Evolutionary conservation across 2,888 invertebrate genomes (phyloP), one percentile per base, ranked within the genome.

Genomic region (Monopis laevigella): DNA sequence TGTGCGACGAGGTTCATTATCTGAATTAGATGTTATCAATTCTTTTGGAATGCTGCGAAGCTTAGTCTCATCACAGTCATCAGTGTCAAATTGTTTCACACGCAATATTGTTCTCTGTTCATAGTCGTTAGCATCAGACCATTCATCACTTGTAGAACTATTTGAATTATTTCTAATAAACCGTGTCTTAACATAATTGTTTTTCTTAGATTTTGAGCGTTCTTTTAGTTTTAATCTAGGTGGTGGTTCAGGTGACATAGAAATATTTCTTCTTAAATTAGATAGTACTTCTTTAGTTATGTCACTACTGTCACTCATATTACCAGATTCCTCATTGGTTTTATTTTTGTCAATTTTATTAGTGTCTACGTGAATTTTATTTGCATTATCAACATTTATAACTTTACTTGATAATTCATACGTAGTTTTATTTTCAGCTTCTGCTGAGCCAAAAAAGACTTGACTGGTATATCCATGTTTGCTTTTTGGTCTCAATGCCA

Each of bases 401-500:
- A n/a, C n/a, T n/a, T n/a, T n/a, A n/a, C n/a, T n/a, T n/a, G n/a
- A n/a, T n/a, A n/a, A n/a, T n/a, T n/a, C n/a, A n/a, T n/a, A n/a
- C n/a, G n/a, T n/a, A n/a, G n/a, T n/a, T 19, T 36, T 24, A n/a
- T 21, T 21, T 36, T 36, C 36, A 17, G 19, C 2, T 13, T 39
- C 27, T 16, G 26, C 13, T 16, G 82, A 51, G 63, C 82, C 75
- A 14, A 82, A 66, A 63, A 89, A 88, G 46, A 86, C 82, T 65
- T 85, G 84, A 59, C 86, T 82, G 14, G 85, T 82, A 60, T 87
- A 84, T 28, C 82, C 80, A 59, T 86, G 84, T 54, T 77, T 75
- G 48, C 72, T 74, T 63, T 85, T 86, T 41, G 87, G 82, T 51
- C 92, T 84, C 52, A 93, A 75, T 16, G 93, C 89, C 89, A 93